Evolutionary conservation across 2,797 vertebrate genomes (phyloP).

Genomic region (Sebastes trivittatus): DNA sequence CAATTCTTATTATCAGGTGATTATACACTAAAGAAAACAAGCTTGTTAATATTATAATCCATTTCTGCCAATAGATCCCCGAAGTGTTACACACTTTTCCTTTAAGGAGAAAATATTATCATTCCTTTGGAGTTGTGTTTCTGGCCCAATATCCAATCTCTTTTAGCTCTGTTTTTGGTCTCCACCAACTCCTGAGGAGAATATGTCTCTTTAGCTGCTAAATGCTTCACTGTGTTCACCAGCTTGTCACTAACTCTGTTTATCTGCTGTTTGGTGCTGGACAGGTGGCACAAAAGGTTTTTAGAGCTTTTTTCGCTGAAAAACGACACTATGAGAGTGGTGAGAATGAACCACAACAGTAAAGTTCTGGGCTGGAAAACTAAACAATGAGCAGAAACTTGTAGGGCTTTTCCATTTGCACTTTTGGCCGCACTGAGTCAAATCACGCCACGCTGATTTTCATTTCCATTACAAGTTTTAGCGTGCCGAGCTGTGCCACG

Average conservation of each 20-base stretch:
- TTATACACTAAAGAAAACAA: too few relatives aligned
- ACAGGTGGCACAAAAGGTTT: not conserved
- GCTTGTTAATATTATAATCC: too few relatives aligned
- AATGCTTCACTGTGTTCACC: not conserved
- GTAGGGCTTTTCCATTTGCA: too few relatives aligned
- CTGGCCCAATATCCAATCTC: not conserved
- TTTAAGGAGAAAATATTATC: not conserved
- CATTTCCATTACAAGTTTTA: too few relatives aligned
- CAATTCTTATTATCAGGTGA: not conserved
- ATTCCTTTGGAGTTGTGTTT: not conserved
- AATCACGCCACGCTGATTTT: too few relatives aligned
- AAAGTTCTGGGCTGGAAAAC: not conserved
- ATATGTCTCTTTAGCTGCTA: not conserved
- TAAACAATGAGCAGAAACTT: not conserved
- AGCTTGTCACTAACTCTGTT: not conserved
- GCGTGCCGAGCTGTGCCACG: too few relatives aligned
- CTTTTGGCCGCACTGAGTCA: too few relatives aligned
- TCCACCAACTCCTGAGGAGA: not conserved
- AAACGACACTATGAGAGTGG: not conserved
- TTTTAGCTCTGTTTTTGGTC: not conserved
- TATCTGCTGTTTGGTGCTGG: not conserved
- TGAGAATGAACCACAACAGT: not conserved
- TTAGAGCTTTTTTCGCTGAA: too few relatives aligned
- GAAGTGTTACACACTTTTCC: too few relatives aligned
- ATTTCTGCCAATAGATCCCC: too few relatives aligned